phyloP scores from a whole-genome alignment of 2,797 vertebrate genomes.

The Moxostoma hubbsi region DNA sequence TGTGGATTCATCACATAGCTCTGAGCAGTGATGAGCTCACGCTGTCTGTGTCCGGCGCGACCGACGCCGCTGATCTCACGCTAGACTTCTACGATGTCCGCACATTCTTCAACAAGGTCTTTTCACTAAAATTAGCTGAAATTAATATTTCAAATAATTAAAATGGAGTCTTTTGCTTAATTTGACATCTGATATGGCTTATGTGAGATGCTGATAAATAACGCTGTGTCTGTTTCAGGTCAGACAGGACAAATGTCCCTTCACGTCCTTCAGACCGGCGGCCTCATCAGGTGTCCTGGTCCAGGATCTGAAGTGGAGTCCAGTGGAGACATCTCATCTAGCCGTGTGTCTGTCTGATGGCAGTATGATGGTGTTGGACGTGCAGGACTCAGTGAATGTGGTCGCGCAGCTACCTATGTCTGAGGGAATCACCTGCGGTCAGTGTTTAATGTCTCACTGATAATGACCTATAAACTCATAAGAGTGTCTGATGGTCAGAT shows the following conservation, averaged over 20 bases:
- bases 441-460: constrained; percentile 61
- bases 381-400: constrained; percentile 80
- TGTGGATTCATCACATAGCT: constrained; percentile 86
- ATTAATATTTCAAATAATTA: no score
- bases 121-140: neutral
- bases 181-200: no score
- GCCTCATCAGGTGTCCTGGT: constrained; percentile 74
- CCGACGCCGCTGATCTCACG: constrained; percentile 75
- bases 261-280: constrained; percentile 81
- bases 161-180: no score
- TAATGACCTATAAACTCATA: no score
- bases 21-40: constrained; percentile 93
- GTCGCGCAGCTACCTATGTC: constrained; percentile 81
- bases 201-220: neutral
- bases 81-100: constrained; percentile 92
- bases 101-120: constrained; percentile 91
- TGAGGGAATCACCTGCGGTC: constrained; percentile 88
- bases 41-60: constrained; percentile 85
- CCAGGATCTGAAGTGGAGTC: constrained; percentile 95
- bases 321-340: constrained; percentile 77
- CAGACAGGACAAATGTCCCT: constrained; percentile 84
- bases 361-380: constrained; percentile 88
- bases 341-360: constrained; percentile 89
- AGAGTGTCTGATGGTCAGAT: no score
- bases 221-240: constrained; percentile 66